Base-by-base conservation (phyloP, 2,888 invertebrate species). In the Limnephilus marmoratus region DNA sequence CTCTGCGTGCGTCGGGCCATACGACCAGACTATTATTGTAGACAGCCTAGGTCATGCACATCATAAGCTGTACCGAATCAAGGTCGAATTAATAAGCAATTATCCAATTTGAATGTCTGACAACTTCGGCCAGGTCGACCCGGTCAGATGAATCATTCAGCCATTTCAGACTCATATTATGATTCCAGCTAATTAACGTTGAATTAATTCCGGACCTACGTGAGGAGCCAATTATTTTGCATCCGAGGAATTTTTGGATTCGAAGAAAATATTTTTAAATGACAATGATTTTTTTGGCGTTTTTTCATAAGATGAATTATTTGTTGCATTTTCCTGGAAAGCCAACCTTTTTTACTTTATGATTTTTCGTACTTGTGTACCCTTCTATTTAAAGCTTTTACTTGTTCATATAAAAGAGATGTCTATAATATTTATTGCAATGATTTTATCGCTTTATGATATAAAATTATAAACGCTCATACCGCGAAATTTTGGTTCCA, bases 31-130 rank as follows among this genome's bases (percentile, higher is more conserved):
- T 68, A 68, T 68, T 68, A 68, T 68, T 68, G 68, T n/a, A 18
- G 24, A 68, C 68, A 24, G 86, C n/a, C 86, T 86, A 86, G 86
- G 86, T 37, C 86, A 86, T 45, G 45, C 29, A 49, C 86, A 82
- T 82, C 82, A 34, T 82, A 82, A 34, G 82, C 9, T 68, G 68
- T n/a, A 68, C 24, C n/a, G 80, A 34, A 89, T 80, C 80, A 89
- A 89, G 88, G 88, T 89, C 88, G 45, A 89, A 89, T 89, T 89
- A 92, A 86, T 92, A 80, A 82, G 41, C 88, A 91, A 91, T 92
- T 91, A 92, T 91, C 89, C 90, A 81, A 92, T 92, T 89, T 89
- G 85, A 83, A 91, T 87, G 90, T 88, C 91, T 89, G 86, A 90
- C 85, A 81, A 91, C 45, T 90, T 88, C 81, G 88, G 5, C 45